These are phyloP conservation scores for Drosophila navojoa DNA, from an alignment of 1,140 invertebrate genomes.

Conservation along the genomic window DNA sequence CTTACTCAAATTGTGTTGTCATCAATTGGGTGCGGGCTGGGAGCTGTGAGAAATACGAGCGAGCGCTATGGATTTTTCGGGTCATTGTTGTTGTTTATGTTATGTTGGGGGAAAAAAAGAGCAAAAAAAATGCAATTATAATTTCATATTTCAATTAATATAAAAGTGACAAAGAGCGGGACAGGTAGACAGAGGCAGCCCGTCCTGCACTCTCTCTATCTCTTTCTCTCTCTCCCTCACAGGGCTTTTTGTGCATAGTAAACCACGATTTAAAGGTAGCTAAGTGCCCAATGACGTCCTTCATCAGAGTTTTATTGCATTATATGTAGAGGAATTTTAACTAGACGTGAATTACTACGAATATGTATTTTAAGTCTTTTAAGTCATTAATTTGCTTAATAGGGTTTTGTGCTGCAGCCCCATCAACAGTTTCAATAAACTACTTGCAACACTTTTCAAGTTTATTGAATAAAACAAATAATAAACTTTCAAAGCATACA, in stretches of 20 bases:
- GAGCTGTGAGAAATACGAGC: not conserved
- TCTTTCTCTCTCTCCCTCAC: no score
- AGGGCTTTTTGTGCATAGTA: not conserved
- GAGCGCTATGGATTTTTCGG: constrained; percentile 1
- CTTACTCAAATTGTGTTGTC: constrained; percentile 13
- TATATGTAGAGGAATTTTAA: no score
- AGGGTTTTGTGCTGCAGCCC: no score
- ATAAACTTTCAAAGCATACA: no score
- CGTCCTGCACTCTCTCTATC: no score
- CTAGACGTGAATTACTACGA: no score
- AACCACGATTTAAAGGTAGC: not conserved
- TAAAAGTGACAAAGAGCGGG: constrained; percentile 10
- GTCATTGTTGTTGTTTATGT: constrained; percentile 8
- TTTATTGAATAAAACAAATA: no score
- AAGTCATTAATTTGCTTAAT: no score
- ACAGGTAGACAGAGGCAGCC: not conserved
- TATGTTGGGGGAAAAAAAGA: constrained; percentile 9
- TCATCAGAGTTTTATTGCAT: no score
- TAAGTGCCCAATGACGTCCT: not conserved
- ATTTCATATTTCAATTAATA: constrained; percentile 64
- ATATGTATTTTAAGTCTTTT: no score
- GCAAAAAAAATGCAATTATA: constrained; percentile 60
- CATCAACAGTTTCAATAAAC: no score
- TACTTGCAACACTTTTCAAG: no score
- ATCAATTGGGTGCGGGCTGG: not conserved